Percentiles rank a stretch among this genome's conserved stretches.
Conservation (phyloP, 2,113 vertebrate species). For the Tympanuchus pallidicinctus region DNA sequence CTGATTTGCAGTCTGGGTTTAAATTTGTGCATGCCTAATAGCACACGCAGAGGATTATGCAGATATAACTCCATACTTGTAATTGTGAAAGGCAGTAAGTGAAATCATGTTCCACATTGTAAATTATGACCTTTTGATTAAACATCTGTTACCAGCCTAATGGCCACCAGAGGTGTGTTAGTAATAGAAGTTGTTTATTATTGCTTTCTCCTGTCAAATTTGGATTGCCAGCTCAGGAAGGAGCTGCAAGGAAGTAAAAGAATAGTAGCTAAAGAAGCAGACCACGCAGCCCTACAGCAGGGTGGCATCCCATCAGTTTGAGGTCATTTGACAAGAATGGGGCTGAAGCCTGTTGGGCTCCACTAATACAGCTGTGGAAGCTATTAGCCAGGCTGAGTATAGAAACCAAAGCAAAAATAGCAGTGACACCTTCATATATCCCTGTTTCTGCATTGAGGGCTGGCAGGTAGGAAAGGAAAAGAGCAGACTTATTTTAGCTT, state of each 20-base stretch:
- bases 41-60: background rate
- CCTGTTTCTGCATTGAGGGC: background rate
- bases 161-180: background rate
- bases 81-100: background rate
- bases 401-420: background rate
- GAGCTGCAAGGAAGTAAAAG: background rate
- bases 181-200: background rate
- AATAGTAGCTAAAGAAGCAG: background rate
- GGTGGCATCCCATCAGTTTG: background rate
- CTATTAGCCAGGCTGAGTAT: background rate
- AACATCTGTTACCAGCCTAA: background rate
- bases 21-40: background rate
- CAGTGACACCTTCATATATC: background rate
- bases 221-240: background rate
- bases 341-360: background rate
- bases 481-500: background rate
- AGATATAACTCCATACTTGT: background rate
- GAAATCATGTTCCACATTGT: background rate
- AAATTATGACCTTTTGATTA: conserved; percentile 30
- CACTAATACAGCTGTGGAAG: background rate
- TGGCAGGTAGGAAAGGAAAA: background rate
- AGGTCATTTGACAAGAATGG: background rate
- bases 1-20: background rate
- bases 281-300: accelerated
- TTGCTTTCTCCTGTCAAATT: background rate